A percentile compares a stretch with the other conserved stretches of the same genome.
phyloP scores from a whole-genome alignment of 2,797 vertebrate species.

The Denticeps clupeoides region DNA sequence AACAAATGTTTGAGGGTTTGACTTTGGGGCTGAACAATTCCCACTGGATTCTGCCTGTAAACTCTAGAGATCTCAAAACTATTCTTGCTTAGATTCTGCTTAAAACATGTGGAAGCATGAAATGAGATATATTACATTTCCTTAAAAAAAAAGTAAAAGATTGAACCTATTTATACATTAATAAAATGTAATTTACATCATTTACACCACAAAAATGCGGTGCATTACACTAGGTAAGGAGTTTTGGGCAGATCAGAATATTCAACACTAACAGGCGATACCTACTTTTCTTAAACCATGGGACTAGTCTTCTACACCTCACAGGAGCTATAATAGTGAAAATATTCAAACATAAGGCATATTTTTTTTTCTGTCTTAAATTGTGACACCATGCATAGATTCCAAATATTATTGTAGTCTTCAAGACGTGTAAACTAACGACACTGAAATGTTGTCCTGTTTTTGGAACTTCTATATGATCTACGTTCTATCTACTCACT shows the following conservation, averaged over 20 bases:
- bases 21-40: slow-evolving; percentile 13
- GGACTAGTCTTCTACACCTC: slow-evolving; percentile 9
- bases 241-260: too few relatives aligned
- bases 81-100: slow-evolving; percentile 40
- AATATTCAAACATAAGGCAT: slow-evolving; percentile 35
- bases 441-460: slow-evolving; percentile 18
- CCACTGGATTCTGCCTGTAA: slow-evolving; percentile 28
- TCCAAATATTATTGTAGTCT: slow-evolving; percentile 40
- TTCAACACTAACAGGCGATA: too few relatives aligned
- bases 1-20: slow-evolving; percentile 7
- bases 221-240: too few relatives aligned
- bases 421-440: slow-evolving; percentile 12
- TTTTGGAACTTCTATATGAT: too few relatives aligned
- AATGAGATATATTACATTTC: slow-evolving; percentile 24
- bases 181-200: slow-evolving; percentile 11
- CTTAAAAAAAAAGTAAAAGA: slow-evolving; percentile 26
- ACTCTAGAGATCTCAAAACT: slow-evolving; percentile 42
- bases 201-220: too few relatives aligned
- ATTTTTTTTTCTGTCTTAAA: slow-evolving; percentile 24
- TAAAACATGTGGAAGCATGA: slow-evolving; percentile 46
- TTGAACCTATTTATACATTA: slow-evolving; percentile 22
- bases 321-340: slow-evolving; percentile 14
- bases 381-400: slow-evolving; percentile 59
- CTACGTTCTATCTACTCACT: too few relatives aligned
- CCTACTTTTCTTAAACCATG: not conserved